These are phyloP conservation scores for Notodonta dromedarius DNA, from an alignment of 2,888 invertebrate species.

Conservation along the genomic window DNA sequence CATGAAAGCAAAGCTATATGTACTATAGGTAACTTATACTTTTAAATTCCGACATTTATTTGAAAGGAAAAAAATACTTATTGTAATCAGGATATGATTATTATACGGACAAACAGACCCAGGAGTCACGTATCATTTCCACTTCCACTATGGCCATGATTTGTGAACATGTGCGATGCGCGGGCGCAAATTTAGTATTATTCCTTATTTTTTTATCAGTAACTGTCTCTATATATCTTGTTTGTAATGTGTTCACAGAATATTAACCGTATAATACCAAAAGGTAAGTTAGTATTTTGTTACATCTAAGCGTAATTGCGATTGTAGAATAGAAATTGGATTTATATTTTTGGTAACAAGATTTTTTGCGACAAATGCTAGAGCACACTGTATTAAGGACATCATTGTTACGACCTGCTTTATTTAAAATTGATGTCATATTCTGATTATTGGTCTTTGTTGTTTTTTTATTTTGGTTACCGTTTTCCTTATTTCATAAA, in stretches of 20 bases:
- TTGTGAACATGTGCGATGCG: constrained; percentile 41
- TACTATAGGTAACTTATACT: too few relatives aligned
- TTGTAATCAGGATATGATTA: background rate
- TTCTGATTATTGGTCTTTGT: too few relatives aligned
- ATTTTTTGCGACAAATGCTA: background rate
- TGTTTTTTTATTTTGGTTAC: too few relatives aligned
- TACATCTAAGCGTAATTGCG: background rate
- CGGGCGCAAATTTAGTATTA: constrained; percentile 63
- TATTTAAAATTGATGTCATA: too few relatives aligned
- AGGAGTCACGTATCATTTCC: background rate
- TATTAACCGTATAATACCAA: constrained; percentile 11
- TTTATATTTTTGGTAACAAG: constrained; percentile 10
- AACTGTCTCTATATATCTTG: constrained; percentile 48
- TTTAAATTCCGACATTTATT: too few relatives aligned
- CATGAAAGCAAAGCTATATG: too few relatives aligned
- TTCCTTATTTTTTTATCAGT: constrained; percentile 53
- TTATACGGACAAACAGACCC: background rate
- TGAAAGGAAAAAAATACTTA: too few relatives aligned
- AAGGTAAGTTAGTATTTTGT: constrained; percentile 7
- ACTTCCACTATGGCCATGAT: constrained; percentile 6
- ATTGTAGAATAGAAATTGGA: background rate
- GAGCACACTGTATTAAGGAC: too few relatives aligned
- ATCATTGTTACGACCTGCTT: too few relatives aligned
- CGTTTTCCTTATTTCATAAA: too few relatives aligned
- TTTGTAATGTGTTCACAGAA: constrained; percentile 40